Conservation (phyloP, 2,113 vertebrate species). For the Apaloderma vittatum region DNA sequence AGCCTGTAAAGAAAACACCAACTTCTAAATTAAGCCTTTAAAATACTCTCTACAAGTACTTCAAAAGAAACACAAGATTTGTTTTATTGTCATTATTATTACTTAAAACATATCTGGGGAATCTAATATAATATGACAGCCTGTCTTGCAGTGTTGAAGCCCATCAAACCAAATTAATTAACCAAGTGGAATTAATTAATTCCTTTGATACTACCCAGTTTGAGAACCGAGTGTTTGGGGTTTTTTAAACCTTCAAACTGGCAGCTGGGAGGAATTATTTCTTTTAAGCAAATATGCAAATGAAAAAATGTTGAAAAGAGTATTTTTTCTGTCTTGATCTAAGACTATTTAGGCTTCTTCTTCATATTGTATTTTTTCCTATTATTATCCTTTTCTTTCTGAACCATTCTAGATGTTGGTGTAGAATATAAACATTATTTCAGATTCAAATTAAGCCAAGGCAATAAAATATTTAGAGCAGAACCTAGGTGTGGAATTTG, state of each 20-base stretch:
- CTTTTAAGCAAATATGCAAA: background rate
- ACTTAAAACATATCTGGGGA: background rate
- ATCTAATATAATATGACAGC: background rate
- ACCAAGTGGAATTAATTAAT: slow-evolving; percentile 32
- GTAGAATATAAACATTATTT: background rate
- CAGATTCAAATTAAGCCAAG: background rate
- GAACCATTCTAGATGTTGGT: background rate
- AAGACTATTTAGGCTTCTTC: background rate
- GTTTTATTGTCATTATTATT: background rate
- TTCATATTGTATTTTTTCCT: background rate
- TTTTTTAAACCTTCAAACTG: background rate
- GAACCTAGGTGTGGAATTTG: background rate
- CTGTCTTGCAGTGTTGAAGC: background rate
- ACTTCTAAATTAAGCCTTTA: background rate
- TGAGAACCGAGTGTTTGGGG: background rate
- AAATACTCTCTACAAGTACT: background rate
- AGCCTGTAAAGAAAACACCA: background rate
- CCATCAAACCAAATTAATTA: slow-evolving; percentile 40
- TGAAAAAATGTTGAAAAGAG: background rate
- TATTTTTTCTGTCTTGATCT: background rate
- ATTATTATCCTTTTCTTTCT: background rate
- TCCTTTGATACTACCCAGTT: background rate
- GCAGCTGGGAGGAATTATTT: background rate
- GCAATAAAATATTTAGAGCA: background rate
- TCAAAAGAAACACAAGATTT: background rate